Evolutionary conservation across 2,113 vertebrate genomes (phyloP).

Genomic region (Cariama cristata): DNA sequence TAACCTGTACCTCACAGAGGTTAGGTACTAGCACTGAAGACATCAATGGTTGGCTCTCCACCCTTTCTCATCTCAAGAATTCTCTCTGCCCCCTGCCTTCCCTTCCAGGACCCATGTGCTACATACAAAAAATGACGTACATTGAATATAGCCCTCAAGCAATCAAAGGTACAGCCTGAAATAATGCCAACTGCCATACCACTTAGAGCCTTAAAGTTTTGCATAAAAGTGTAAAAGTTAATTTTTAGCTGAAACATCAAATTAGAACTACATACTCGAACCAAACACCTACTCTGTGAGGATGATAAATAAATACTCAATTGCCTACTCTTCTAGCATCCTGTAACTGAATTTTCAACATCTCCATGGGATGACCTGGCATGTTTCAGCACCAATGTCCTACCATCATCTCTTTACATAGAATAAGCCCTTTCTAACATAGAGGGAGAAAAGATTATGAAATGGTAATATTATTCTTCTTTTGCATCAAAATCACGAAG

Average conservation of each 20-base stretch:
- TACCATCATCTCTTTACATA: slow-evolving; percentile 87
- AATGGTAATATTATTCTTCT: neutral
- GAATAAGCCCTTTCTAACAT: slow-evolving; percentile 62
- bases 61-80: neutral
- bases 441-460: neutral
- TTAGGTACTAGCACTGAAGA: neutral
- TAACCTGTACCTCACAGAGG: neutral
- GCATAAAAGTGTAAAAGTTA: neutral
- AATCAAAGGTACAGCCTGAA: neutral
- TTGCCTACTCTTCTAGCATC: slow-evolving; percentile 85
- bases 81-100: neutral
- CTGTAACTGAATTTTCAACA: slow-evolving; percentile 92
- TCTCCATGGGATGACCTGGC: slow-evolving; percentile 90
- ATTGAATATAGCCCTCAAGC: neutral
- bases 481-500: neutral
- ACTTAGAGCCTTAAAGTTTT: neutral
- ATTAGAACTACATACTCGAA: neutral
- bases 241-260: neutral
- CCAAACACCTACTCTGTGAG: neutral
- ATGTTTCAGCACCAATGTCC: slow-evolving; percentile 87
- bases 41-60: neutral
- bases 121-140: neutral
- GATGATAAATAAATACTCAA: neutral
- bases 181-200: neutral
- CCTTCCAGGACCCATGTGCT: neutral